Conservation (phyloP, 2,113 vertebrate species). For the Spea multiplicata region DNA sequence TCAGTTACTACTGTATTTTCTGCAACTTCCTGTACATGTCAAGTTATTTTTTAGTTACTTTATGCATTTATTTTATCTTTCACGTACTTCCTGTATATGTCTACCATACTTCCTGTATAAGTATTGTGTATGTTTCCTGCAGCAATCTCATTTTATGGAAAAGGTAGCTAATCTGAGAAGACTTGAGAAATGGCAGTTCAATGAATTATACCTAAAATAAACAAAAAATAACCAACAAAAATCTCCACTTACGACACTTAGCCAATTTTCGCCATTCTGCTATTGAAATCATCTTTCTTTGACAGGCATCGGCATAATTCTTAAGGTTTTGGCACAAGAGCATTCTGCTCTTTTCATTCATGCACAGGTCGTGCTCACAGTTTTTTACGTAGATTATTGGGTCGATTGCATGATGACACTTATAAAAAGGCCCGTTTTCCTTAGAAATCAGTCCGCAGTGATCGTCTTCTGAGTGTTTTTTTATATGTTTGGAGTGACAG, state of each 20-base stretch:
- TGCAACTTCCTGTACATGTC: too few species aligned
- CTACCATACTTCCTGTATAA: too few species aligned
- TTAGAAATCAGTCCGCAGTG: conserved; percentile 61
- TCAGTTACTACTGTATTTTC: too few species aligned
- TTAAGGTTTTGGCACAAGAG: conserved; percentile 63
- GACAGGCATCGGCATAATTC: conserved; percentile 60
- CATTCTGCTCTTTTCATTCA: conserved; percentile 54
- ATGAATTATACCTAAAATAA: too few species aligned
- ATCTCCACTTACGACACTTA: conserved; percentile 64
- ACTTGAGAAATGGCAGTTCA: too few species aligned
- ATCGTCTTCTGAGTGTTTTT: conserved; percentile 39
- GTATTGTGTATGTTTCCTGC: too few species aligned
- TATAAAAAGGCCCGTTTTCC: conserved; percentile 55
- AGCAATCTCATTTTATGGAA: too few species aligned
- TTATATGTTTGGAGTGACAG: conserved; percentile 46
- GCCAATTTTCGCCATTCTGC: conserved; percentile 59
- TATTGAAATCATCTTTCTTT: conserved; percentile 54
- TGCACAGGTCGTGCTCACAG: conserved; percentile 66
- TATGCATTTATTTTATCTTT: too few species aligned
- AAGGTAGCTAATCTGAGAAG: too few species aligned
- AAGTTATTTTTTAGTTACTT: too few species aligned
- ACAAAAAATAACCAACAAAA: too few species aligned
- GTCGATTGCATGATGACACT: conserved; percentile 58
- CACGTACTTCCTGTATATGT: too few species aligned
- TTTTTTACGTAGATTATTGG: conserved; percentile 59